Percentiles rank a stretch among this genome's conserved stretches.
Evolutionary conservation across 2,888 invertebrate genomes (phyloP).

Genomic region (Cremastobaeus sp.): DNA sequence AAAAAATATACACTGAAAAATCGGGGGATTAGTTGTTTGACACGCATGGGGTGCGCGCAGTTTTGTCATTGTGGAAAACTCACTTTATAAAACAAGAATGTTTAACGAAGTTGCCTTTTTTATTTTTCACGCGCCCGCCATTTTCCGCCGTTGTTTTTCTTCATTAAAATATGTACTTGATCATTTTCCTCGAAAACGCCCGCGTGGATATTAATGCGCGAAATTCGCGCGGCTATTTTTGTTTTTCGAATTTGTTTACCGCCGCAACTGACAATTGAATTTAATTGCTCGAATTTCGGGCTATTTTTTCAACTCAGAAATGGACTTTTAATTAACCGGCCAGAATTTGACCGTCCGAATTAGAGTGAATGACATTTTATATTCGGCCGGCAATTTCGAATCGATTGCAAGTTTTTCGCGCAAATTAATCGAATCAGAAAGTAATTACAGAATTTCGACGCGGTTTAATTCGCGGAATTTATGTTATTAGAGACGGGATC

Average conservation of each 20-base stretch:
- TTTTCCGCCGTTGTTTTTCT: conserved; percentile 7
- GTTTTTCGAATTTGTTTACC: conserved; percentile 11
- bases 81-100: conserved; percentile 60
- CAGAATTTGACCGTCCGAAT: no score
- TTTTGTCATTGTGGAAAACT: conserved; percentile 57
- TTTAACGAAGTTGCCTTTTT: conserved; percentile 50
- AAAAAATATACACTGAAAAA: conserved; percentile 61
- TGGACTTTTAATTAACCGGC: no score
- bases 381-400: no score
- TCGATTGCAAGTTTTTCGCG: no score
- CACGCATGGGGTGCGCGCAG: conserved; percentile 55
- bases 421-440: no score
- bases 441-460: no score
- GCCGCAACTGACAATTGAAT: background rate
- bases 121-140: background rate
- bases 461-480: no score
- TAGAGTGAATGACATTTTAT: no score
- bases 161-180: conserved; percentile 38
- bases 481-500: no score
- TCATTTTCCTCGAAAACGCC: conserved; percentile 13
- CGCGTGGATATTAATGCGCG: conserved; percentile 6
- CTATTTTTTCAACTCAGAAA: no score
- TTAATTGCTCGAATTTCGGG: conserved; percentile 2
- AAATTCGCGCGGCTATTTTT: background rate
- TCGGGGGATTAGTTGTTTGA: conserved; percentile 61